Evolutionary conservation across 2,113 vertebrate genomes (phyloP), one percentile per base, ranked within the genome.

Genomic region (Menidia beryllina): DNA sequence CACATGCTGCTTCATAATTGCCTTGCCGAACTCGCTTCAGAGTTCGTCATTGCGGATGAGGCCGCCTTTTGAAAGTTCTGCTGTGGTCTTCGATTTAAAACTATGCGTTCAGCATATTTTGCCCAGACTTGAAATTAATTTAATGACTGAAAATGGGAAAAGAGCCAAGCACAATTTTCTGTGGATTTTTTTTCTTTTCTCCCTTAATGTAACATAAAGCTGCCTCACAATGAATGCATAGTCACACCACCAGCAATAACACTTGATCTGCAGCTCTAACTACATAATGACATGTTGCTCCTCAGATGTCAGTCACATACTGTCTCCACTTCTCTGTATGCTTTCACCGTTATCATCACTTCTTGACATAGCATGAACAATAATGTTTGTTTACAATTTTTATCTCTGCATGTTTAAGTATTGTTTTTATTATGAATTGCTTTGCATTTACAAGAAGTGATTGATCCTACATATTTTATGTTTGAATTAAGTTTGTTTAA

Each of bases 171-270:
- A 59, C 66, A 81, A 84, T 85, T 82, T 75, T 77, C 77, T 69
- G n/a, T 21, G 49, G 53, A n/a, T 63, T 79, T 70, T 86, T 84
- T 19, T 45, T 45, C n/a, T 14, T 45, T 79, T 65, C 21, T 59
- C 30, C 52, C 82, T 85, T 85, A 80, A 68, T 84, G 48, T 30
- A 84, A 70, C 66, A 69, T 51, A 47, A 57, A 55, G 53, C 75
- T 64, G 63, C 63, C 54, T 69, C 68, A 70, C 71, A 90, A 93
- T 91, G 72, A 89, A 92, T 93, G 85, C 89, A 85, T 7, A 73
- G 87, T 91, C 90, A 93, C 91, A 90, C 85, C 77, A 78, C 74
- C 77, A 75, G 76, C 72, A 67, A 78, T 78, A 86, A 85, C 76
- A 58, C 83, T 88, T 49, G 62, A 86, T 87, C 76, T 88, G 66